These are phyloP conservation scores for Acrocera orbiculus DNA, from an alignment of 2,888 invertebrate species.

Conservation along the genomic window DNA sequence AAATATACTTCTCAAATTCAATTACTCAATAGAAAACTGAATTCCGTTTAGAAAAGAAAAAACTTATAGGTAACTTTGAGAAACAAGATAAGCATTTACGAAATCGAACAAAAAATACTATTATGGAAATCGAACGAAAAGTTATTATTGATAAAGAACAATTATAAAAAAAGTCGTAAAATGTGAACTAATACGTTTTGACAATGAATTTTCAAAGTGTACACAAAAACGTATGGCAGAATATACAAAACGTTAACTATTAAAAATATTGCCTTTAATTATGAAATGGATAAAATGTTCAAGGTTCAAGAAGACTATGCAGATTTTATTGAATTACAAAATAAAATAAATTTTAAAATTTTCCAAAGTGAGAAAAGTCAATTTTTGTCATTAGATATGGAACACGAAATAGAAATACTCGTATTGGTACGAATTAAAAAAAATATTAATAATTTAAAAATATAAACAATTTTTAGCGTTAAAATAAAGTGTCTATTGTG, in stretches of 20 bases:
- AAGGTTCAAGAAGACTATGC: slow-evolving; percentile 44
- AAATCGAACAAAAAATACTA: slow-evolving; percentile 52
- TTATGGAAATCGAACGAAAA: slow-evolving; percentile 47
- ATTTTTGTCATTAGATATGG: slow-evolving; percentile 24
- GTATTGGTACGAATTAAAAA: too few species aligned
- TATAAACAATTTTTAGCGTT: too few species aligned
- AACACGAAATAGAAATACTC: slow-evolving; percentile 35
- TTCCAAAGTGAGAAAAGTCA: slow-evolving; percentile 20
- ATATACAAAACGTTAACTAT: slow-evolving; percentile 72
- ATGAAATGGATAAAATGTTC: slow-evolving; percentile 50
- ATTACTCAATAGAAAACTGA: slow-evolving; percentile 74
- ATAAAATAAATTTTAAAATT: slow-evolving; percentile 24
- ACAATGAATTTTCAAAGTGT: slow-evolving; percentile 70
- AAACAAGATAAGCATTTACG: slow-evolving; percentile 25
- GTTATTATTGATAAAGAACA: slow-evolving; percentile 42
- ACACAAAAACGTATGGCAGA: slow-evolving; percentile 75
- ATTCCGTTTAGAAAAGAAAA: slow-evolving; percentile 70
- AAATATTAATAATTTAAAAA: too few species aligned
- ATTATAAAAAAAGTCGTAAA: slow-evolving; percentile 77
- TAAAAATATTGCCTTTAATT: slow-evolving; percentile 67
- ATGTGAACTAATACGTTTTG: slow-evolving; percentile 55
- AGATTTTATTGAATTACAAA: slow-evolving; percentile 39
- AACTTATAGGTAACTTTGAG: slow-evolving; percentile 68
- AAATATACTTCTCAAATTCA: slow-evolving; percentile 77
- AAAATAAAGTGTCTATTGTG: too few species aligned